Percentiles rank a stretch among this genome's conserved stretches.
Evolutionary conservation across 2,113 vertebrate genomes (phyloP).

Genomic region (Seriola rivoliana): DNA sequence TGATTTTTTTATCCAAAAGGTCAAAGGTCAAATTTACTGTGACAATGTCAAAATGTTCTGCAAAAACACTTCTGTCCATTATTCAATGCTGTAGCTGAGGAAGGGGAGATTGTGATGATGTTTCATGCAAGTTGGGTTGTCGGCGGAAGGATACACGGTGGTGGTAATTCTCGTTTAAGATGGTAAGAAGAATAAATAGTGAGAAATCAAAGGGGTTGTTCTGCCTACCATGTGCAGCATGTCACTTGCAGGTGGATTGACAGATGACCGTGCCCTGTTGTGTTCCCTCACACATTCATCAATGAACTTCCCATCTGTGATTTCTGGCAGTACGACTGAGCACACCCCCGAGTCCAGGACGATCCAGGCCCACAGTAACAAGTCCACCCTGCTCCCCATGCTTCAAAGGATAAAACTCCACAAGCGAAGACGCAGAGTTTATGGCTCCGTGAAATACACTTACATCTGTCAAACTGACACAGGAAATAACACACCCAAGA

Average conservation of each 20-base stretch:
- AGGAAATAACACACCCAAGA: conserved; percentile 35
- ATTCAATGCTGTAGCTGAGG: no score
- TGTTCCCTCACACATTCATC: conserved; percentile 63
- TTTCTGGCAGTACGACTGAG: conserved; percentile 50
- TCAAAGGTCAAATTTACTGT: no score
- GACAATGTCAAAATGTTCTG: no score
- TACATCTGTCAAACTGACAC: not conserved
- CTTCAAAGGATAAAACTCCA: accelerated
- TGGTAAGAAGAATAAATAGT: no score
- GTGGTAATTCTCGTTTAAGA: no score
- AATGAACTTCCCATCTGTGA: conserved; percentile 64
- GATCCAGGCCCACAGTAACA: conserved; percentile 33
- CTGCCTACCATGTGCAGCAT: conserved; percentile 80
- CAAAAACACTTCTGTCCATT: no score
- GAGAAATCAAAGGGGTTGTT: no score
- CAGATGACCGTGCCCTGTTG: conserved; percentile 58
- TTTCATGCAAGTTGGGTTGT: no score
- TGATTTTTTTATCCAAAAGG: no score
- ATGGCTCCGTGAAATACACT: not conserved
- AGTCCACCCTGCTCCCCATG: not conserved
- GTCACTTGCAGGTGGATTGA: conserved; percentile 57
- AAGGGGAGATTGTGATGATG: no score
- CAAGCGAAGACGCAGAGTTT: not conserved
- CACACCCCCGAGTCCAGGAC: not conserved
- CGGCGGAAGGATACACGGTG: no score